Evolutionary conservation across 2,888 invertebrate species (phyloP), one percentile per base, ranked within the genome.

Genomic region (Himalopsyche japonica): DNA sequence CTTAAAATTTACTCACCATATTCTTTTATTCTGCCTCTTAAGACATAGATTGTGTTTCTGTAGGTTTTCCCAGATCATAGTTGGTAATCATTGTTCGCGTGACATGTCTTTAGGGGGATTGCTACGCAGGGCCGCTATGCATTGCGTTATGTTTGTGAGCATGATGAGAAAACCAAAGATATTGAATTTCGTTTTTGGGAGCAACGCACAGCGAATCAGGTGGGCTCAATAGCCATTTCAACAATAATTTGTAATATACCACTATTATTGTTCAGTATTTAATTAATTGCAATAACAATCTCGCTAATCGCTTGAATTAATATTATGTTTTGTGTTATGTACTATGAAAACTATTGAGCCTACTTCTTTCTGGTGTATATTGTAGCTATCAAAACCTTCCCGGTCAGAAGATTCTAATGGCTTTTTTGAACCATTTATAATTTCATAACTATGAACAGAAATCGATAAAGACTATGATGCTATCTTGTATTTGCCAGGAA

Each of bases 51-150:
- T 81, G 30, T 84, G 37, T 81, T 85, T 78, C 70, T 76, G 32
- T 82, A 86, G 86, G 86, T 84, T 86, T 82, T 49, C 82, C 79
- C 86, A 85, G 85, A 84, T 86, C 76, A 76, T 79, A 20, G 85
- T 86, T 32, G 81, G 76, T 85, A 82, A 81, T 80, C 27, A n/a
- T 76, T 37, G 76, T 48, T 64, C 49, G 18, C 86, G 82, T 47
- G 82, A 85, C 70, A 48, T 57, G 20, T 85, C 86, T n/a, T 27
- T 84, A n/a, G 79, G 76, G 24, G 84, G 86, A 76, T 77, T 86
- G 37, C 32, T 84, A n/a, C 82, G 82, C 80, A 86, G 84, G 78
- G 84, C 84, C 2, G 82, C 86, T 49, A 76, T 64, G 76, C 82
- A 81, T 84, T 84, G 86, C 76, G 77, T 86, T 24, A 84, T 82